These are phyloP conservation scores for Rhynchotus rufescens DNA, from an alignment of 2,797 vertebrate species.

Conservation along the genomic window DNA sequence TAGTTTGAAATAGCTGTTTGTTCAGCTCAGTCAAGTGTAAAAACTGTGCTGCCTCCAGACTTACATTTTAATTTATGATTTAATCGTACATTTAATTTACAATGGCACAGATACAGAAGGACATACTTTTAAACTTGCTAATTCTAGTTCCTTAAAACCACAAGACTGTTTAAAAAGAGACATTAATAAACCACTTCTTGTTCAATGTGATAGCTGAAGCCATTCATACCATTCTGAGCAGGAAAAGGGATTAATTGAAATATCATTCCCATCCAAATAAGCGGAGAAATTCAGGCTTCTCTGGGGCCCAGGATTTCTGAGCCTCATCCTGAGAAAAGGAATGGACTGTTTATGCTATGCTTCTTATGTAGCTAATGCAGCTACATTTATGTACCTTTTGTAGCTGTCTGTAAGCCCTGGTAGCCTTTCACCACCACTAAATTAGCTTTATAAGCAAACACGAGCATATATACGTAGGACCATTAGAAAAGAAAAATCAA, in stretches of 20 bases:
- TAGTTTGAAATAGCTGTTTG: neutral
- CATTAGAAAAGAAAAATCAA: constrained; percentile 17
- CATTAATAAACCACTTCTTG: neutral
- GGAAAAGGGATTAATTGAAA: neutral
- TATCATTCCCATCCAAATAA: neutral
- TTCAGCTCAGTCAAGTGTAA: neutral
- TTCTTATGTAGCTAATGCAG: neutral
- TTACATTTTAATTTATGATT: neutral
- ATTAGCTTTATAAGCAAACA: constrained; percentile 25
- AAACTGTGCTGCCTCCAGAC: neutral
- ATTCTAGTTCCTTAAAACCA: neutral
- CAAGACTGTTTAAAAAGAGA: neutral
- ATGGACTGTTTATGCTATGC: neutral
- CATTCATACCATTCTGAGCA: neutral
- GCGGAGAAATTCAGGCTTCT: neutral
- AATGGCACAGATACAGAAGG: neutral
- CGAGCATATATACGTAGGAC: neutral
- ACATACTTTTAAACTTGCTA: neutral
- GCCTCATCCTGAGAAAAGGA: neutral
- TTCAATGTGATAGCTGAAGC: neutral
- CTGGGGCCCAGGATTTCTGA: neutral
- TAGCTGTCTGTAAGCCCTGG: neutral
- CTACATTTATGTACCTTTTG: neutral
- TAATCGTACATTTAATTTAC: neutral
- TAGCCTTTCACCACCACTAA: constrained; percentile 5